Base-by-base conservation (phyloP, 1,140 invertebrate genomes). In the Scylla paramamosain region DNA sequence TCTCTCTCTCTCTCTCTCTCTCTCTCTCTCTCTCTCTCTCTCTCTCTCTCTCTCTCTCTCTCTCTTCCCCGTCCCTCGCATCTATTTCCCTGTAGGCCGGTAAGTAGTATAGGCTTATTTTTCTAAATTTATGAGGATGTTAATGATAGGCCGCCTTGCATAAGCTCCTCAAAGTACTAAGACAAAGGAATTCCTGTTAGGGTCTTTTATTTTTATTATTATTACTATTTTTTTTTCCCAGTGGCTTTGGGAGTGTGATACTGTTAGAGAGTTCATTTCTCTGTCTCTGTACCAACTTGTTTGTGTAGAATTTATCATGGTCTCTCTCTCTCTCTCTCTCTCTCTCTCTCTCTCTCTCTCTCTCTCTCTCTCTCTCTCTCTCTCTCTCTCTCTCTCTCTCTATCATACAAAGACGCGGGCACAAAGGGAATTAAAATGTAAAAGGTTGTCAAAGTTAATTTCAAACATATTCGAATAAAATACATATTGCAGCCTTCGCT, bases 251-350 rank as follows among this genome's bases (percentile, higher is more conserved):
- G 3, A 10, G 59, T 67, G 59, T 67, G n/a, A 20, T 25, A 16
- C 20, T 25, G 20, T 20, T 20, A 4, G 59, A 67, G 10, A 3
- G 59, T 67, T 16, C 20, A 6, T 67, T 16, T 67, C 59, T 67
- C 59, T 67, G 7, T 67, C 59, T 67, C 59, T 67, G 7, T 67
- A 6, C 20, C 59, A 10, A 6, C 20, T 16, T 67, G 7, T 67
- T 16, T n/a, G n/a, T n/a, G n/a, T n/a, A n/a, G n/a, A n/a, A n/a
- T 67, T 16, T 67, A 6, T 67, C 59, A 10, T 16, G 7, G 7
- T 67, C 59, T 67, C 59, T 67, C 59, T 67, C 59, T 67, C 59
- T 67, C 59, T 67, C 59, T 67, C 59, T 67, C 59, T 67, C 59
- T 67, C 59, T 67, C 59, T 67, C 59, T 67, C 59, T 67, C 59